Conservation (phyloP, 1,140 invertebrate species). For the Zophobas atratus region DNA sequence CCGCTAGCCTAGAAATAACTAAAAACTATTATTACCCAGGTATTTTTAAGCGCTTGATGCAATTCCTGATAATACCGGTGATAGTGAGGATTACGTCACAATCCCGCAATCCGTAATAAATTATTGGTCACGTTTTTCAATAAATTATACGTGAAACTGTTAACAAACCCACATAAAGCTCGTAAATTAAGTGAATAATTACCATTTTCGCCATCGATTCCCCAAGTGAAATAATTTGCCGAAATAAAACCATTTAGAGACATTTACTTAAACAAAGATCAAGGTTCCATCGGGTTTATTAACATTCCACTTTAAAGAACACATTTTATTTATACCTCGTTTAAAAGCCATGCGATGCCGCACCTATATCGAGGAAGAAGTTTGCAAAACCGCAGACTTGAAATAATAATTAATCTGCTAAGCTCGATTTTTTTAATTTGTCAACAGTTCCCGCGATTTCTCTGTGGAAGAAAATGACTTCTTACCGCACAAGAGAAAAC, state of each 20-base stretch:
- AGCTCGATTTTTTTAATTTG: neutral
- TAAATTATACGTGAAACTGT: neutral
- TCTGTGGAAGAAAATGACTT: too few species aligned
- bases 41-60: too few species aligned
- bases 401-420: neutral
- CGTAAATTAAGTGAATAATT: slow-evolving; percentile 19
- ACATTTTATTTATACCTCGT: slow-evolving; percentile 5
- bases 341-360: neutral
- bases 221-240: slow-evolving; percentile 20
- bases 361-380: slow-evolving; percentile 18
- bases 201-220: neutral
- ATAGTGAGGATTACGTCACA: slow-evolving; percentile 2
- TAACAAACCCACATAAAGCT: neutral
- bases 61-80: neutral
- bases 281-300: neutral
- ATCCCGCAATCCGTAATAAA: slow-evolving; percentile 6
- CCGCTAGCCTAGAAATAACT: too few species aligned
- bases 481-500: too few species aligned
- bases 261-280: slow-evolving; percentile 21
- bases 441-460: too few species aligned
- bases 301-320: neutral
- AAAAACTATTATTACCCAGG: too few species aligned
- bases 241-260: slow-evolving; percentile 13
- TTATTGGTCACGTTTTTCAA: slow-evolving; percentile 1
- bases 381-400: neutral